Percentiles rank a stretch among this genome's conserved stretches.
phyloP scores from a whole-genome alignment of 2,113 vertebrate genomes.

The Elgaria multicarinata region DNA sequence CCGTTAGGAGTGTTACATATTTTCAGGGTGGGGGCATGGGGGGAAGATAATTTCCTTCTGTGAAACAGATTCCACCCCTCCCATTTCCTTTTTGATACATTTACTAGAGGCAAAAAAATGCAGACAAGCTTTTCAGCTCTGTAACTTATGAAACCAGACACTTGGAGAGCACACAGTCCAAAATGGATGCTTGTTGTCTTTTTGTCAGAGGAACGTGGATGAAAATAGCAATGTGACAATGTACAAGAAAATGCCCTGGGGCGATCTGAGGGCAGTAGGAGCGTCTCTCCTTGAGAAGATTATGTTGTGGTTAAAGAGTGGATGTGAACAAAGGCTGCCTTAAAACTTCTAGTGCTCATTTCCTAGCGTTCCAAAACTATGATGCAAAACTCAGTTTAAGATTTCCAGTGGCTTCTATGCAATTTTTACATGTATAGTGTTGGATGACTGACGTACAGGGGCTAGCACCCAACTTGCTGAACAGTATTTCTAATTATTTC shows the following conservation, averaged over 20 bases:
- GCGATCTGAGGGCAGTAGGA: neutral
- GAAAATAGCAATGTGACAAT: neutral
- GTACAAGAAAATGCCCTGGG: neutral
- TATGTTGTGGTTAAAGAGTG: neutral
- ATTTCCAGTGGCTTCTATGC: neutral
- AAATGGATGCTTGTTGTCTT: neutral
- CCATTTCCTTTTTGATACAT: neutral
- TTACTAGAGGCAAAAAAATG: neutral
- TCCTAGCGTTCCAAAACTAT: neutral
- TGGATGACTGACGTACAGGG: conserved; percentile 3
- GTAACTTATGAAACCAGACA: neutral
- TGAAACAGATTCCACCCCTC: neutral
- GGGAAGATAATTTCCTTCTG: conserved; percentile 20
- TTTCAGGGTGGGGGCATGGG: neutral
- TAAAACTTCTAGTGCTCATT: neutral
- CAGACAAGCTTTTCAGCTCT: neutral
- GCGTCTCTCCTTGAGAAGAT: neutral
- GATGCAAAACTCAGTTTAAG: neutral
- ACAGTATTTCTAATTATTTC: neutral
- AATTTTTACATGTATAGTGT: neutral
- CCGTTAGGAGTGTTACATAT: neutral
- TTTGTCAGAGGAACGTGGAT: neutral
- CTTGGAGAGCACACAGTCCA: neutral
- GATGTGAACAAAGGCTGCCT: neutral
- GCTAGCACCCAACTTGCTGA: neutral